phyloP scores from a whole-genome alignment of 1,140 invertebrate species.

The Drosophila ambigua region DNA sequence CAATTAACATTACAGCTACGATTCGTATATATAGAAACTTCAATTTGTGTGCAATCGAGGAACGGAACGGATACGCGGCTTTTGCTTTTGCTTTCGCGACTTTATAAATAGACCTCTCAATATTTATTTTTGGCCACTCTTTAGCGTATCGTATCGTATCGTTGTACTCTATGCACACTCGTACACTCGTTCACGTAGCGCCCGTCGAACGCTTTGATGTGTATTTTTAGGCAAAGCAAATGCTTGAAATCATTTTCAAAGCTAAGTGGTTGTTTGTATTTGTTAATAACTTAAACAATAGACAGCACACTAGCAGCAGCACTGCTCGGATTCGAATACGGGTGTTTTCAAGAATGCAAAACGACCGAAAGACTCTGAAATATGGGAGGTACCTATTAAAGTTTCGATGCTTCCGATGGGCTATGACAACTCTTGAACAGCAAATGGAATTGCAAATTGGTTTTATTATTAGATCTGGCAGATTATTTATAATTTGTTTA shows the following conservation, averaged over 20 bases:
- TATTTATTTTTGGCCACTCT: slow-evolving; percentile 65
- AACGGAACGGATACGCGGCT: slow-evolving; percentile 34
- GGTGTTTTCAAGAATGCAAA: slow-evolving; percentile 24
- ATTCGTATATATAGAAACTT: slow-evolving; percentile 20
- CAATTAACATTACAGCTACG: slow-evolving; percentile 33
- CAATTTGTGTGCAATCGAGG: slow-evolving; percentile 25
- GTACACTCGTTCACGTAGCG: slow-evolving; percentile 16
- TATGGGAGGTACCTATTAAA: neutral
- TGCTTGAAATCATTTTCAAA: slow-evolving; percentile 55
- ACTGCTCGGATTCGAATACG: neutral
- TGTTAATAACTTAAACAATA: slow-evolving; percentile 65
- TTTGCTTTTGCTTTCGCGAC: neutral
- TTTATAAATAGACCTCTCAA: slow-evolving; percentile 67
- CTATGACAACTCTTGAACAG: slow-evolving; percentile 1
- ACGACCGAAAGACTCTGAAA: slow-evolving; percentile 10
- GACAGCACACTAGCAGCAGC: slow-evolving; percentile 17
- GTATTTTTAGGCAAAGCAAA: slow-evolving; percentile 64
- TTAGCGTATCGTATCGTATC: slow-evolving; percentile 3
- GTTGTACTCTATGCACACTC: slow-evolving; percentile 32
- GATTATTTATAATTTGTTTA: slow-evolving; percentile 19
- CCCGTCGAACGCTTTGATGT: slow-evolving; percentile 51
- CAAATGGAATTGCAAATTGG: slow-evolving; percentile 6
- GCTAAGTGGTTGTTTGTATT: slow-evolving; percentile 71
- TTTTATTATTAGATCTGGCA: slow-evolving; percentile 20
- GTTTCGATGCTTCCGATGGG: neutral